Base-by-base conservation (phyloP, 2,888 invertebrate species). In the Napeogenes sylphis region DNA sequence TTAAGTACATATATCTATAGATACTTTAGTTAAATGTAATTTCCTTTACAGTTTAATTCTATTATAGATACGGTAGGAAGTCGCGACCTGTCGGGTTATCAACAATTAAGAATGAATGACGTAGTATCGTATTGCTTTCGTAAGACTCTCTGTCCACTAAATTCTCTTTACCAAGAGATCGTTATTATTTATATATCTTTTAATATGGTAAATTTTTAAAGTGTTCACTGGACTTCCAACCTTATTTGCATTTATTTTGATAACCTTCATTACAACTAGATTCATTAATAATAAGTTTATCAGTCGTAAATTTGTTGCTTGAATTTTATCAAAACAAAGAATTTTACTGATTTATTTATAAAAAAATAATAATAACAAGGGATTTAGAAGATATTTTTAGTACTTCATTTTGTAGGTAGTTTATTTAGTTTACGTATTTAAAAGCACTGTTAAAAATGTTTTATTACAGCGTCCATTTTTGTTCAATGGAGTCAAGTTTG, bases 11-110 rank as follows among this genome's bases (percentile, higher is more conserved):
- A 21, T 21, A 21, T 21, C 21, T 21, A 21, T 21, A 21, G 21
- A 21, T 21, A 21, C 0, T 21, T 21, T 21, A 21, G 21, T 35
- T 3, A 59, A 61, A 54, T 65, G 56, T 63, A 47, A 65, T 60
- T 68, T 65, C 61, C 64, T 63, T 57, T 55, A 54, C 4, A 64
- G 62, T 63, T 64, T 60, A 63, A 64, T 66, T 66, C 63, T 61
- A 62, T 66, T 63, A 64, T 67, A 47, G 66, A 62, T 62, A 62
- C 38, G 54, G 64, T 72, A 77, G 80, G 81, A 80, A 79, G 74
- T 73, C 68, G 73, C 72, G 80, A 79, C 81, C 78, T 69, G 62
- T 58, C 58, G 73, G 81, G 82, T 81, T 82, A 83, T 82, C 82
- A 56, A 62, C 69, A 71, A 77, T 78, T 77, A 75, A 75, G 75